A percentile compares a stretch with the other conserved stretches of the same genome.
These are phyloP conservation scores for human DNA, from an alignment of 2,113 vertebrate genomes.

Conservation along the genomic window GRCh38 chrX:127989001-127989500, in stretches of 20 bases:
- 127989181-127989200: neutral
- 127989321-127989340: neutral
- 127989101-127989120: neutral
- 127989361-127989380: neutral
- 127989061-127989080: neutral
- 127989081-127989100: neutral
- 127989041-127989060: neutral
- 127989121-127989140: neutral
- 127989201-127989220: neutral
- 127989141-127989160: neutral
- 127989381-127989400: neutral
- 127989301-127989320: neutral
- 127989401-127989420: neutral
- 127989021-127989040: neutral
- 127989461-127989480: neutral
- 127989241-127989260: neutral
- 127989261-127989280: neutral
- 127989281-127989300: neutral
- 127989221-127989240: accelerated
- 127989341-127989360: neutral
- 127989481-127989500: neutral
- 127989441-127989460: neutral
- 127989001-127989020: neutral
- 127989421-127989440: neutral
- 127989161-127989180: neutral